A percentile compares a stretch with the other conserved stretches of the same genome.
Conservation (phyloP, 2,888 invertebrate genomes). For the Melinopterus prodromus region DNA sequence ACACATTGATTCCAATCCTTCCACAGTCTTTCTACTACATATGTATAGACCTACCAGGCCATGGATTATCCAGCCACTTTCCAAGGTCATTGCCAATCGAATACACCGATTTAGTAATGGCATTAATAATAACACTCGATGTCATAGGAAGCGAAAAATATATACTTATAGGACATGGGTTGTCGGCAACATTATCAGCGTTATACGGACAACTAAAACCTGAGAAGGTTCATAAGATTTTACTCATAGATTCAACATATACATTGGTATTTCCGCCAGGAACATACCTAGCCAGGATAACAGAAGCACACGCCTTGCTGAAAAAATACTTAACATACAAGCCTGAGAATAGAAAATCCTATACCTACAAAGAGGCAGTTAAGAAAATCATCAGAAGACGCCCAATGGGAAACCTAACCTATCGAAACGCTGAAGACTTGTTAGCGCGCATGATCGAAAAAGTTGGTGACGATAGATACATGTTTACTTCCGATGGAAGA, state of each 20-base stretch:
- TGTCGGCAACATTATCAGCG: constrained; percentile 26
- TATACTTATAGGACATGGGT: constrained; percentile 56
- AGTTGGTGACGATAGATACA: constrained; percentile 28
- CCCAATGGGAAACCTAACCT: constrained; percentile 25
- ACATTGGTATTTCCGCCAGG: constrained; percentile 5
- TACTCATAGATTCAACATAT: constrained; percentile 27
- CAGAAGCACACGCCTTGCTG: constrained; percentile 22
- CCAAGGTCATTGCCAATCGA: constrained; percentile 50
- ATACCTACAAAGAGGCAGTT: constrained; percentile 28
- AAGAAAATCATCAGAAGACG: constrained; percentile 29
- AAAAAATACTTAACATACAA: constrained; percentile 25
- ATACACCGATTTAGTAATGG: constrained; percentile 59
- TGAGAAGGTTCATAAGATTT: constrained; percentile 18
- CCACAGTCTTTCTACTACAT: constrained; percentile 61
- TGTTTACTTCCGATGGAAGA: constrained; percentile 31
- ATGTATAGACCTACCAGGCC: constrained; percentile 68
- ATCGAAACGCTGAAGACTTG: constrained; percentile 30
- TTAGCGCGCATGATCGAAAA: constrained; percentile 29
- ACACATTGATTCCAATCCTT: constrained; percentile 65
- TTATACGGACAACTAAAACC: constrained; percentile 30
- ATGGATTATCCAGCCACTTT: constrained; percentile 66
- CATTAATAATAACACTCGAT: constrained; percentile 48
- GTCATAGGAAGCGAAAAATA: constrained; percentile 53
- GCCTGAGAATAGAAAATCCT: constrained; percentile 18
- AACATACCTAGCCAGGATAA: constrained; percentile 19